Percentiles rank a stretch among this genome's conserved stretches.
These are phyloP conservation scores for Eudorcas thomsonii DNA, from an alignment of 2,113 vertebrate species.

Conservation along the genomic window DNA sequence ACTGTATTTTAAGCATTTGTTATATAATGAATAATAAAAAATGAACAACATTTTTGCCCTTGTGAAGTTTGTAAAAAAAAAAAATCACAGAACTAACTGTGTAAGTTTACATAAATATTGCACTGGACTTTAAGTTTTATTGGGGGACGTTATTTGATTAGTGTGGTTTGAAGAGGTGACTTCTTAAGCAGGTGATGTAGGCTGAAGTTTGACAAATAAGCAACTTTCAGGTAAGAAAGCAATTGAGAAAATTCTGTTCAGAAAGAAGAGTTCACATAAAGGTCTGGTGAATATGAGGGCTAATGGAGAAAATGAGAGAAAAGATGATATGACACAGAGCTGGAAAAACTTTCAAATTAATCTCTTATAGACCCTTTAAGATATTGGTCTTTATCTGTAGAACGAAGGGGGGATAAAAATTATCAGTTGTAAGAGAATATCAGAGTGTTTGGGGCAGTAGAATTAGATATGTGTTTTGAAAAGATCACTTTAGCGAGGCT, in stretches of 20 bases:
- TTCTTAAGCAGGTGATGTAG: background rate
- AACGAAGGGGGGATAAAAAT: background rate
- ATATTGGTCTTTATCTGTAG: background rate
- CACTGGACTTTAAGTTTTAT: background rate
- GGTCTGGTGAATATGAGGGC: background rate
- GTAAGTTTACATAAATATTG: background rate
- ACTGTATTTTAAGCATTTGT: background rate
- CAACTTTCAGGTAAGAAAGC: background rate
- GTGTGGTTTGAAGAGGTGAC: background rate
- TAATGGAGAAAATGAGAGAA: background rate
- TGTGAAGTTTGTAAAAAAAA: background rate
- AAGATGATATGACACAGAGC: background rate
- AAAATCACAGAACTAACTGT: background rate
- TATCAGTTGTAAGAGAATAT: background rate
- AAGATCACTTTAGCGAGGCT: background rate
- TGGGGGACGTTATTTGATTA: background rate
- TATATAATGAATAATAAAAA: background rate
- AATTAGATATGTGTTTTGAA: background rate
- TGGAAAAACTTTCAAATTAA: background rate
- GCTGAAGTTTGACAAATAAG: background rate
- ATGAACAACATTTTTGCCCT: background rate
- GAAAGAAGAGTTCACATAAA: background rate
- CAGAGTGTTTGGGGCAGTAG: background rate
- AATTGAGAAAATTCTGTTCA: background rate
- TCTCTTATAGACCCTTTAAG: background rate